phyloP scores from a whole-genome alignment of 2,797 vertebrate genomes.

The Toxotes lorentzi region DNA sequence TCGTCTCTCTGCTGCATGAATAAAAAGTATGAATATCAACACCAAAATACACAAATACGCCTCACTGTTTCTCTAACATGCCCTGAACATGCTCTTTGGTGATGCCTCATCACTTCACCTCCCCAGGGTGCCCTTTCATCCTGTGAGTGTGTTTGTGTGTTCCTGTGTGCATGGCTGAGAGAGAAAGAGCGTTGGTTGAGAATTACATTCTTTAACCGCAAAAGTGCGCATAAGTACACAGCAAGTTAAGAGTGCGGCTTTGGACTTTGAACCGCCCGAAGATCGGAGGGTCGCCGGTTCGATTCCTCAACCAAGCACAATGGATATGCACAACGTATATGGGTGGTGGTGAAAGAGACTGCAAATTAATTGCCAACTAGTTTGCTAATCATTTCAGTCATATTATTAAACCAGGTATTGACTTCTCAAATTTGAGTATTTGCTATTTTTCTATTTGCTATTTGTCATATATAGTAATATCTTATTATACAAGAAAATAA shows the following conservation, averaged over 20 bases:
- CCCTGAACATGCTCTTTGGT: not conserved
- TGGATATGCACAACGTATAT: no score
- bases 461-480: no score
- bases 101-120: slow-evolving; percentile 14
- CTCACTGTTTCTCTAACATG: not conserved
- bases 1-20: slow-evolving; percentile 5
- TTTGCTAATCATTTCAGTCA: no score
- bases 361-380: not conserved
- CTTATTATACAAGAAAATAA: not conserved
- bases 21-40: slow-evolving; percentile 8
- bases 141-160: not conserved
- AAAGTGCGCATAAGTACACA: no score
- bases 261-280: no score
- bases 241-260: no score
- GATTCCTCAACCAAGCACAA: no score
- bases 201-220: slow-evolving; percentile 28
- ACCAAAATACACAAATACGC: not conserved
- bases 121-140: slow-evolving; percentile 16
- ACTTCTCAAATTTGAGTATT: no score
- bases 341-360: no score
- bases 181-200: not conserved
- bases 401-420: not conserved
- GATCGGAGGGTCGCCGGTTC: no score
- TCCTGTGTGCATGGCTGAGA: not conserved
- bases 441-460: not conserved